A percentile compares a stretch with the other conserved stretches of the same genome.
Evolutionary conservation across 2,797 vertebrate species (phyloP).

Genomic region (Poecilia gillii): DNA sequence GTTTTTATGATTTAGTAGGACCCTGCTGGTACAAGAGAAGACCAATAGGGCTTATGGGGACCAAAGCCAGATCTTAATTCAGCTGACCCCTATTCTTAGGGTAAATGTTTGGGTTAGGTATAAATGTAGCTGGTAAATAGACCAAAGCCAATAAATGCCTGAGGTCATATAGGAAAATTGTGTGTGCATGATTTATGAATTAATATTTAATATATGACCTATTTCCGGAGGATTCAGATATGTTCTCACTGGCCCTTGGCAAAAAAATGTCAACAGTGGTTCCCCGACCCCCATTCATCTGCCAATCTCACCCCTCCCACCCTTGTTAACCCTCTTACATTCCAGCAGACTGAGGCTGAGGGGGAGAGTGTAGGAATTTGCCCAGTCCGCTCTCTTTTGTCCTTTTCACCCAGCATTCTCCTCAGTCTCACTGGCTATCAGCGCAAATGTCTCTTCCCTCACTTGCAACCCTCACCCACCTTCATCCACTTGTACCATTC

Average conservation of each 20-base stretch:
- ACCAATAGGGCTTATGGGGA: neutral
- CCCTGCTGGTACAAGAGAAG: neutral
- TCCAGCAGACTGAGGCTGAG: slow-evolving; percentile 43
- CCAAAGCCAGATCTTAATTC: neutral
- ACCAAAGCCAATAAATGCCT: slow-evolving; percentile 36
- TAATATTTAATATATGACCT: slow-evolving; percentile 73
- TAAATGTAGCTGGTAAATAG: slow-evolving; percentile 20
- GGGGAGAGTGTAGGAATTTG: slow-evolving; percentile 52
- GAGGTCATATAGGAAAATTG: slow-evolving; percentile 40
- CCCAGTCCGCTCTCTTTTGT: slow-evolving; percentile 53
- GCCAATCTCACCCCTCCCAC: slow-evolving; percentile 16
- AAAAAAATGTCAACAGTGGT: slow-evolving; percentile 22
- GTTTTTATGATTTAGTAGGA: neutral
- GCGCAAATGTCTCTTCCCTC: slow-evolving; percentile 28
- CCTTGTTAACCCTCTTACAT: slow-evolving; percentile 36
- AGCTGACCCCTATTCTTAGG: neutral
- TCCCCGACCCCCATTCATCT: slow-evolving; percentile 40
- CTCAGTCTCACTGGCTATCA: slow-evolving; percentile 43
- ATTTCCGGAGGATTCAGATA: slow-evolving; percentile 50
- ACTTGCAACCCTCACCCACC: neutral
- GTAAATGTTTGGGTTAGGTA: neutral
- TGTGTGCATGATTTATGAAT: slow-evolving; percentile 65
- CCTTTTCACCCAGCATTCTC: slow-evolving; percentile 49
- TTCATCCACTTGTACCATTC: neutral
- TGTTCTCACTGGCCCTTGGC: slow-evolving; percentile 46